These are phyloP conservation scores for Drosophila saltans DNA, from an alignment of 1,140 invertebrate species.

Conservation along the genomic window DNA sequence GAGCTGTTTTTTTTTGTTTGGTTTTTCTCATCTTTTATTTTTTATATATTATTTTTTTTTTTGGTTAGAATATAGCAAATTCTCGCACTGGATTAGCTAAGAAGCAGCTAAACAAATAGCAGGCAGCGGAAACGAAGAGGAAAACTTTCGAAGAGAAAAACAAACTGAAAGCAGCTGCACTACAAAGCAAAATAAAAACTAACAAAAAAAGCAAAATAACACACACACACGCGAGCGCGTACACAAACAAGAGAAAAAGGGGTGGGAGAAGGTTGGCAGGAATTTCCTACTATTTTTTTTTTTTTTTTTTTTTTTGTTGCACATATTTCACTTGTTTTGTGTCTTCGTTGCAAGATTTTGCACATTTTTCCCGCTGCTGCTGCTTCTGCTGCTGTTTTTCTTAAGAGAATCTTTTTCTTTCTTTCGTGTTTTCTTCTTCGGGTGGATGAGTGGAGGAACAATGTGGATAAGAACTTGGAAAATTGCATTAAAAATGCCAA, in stretches of 20 bases:
- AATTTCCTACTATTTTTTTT: constrained; percentile 26
- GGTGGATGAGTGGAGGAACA: constrained; percentile 6
- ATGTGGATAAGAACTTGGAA: constrained; percentile 21
- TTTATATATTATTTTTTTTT: constrained; percentile 2
- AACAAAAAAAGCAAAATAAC: constrained; percentile 55
- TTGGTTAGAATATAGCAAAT: constrained; percentile 11
- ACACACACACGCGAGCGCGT: constrained; percentile 9
- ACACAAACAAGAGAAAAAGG: neutral
- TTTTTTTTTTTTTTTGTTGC: constrained; percentile 21
- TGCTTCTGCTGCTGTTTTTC: constrained; percentile 31
- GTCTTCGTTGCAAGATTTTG: constrained; percentile 39
- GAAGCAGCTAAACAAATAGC: constrained; percentile 38
- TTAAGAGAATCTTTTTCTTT: constrained; percentile 51
- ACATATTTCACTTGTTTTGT: constrained; percentile 65
- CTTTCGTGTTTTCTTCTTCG: constrained; percentile 25
- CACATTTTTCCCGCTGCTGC: constrained; percentile 35
- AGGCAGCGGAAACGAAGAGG: constrained; percentile 2
- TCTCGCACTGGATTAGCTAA: constrained; percentile 69
- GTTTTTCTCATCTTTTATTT: neutral
- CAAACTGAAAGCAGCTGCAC: constrained; percentile 66
- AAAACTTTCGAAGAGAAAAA: constrained; percentile 3
- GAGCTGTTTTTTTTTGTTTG: constrained; percentile 25
- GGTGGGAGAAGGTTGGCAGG: neutral
- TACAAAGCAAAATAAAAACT: constrained; percentile 66
- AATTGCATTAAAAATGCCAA: constrained; percentile 74